phyloP scores from a whole-genome alignment of 2,113 vertebrate genomes.

The Colossoma macropomum region DNA sequence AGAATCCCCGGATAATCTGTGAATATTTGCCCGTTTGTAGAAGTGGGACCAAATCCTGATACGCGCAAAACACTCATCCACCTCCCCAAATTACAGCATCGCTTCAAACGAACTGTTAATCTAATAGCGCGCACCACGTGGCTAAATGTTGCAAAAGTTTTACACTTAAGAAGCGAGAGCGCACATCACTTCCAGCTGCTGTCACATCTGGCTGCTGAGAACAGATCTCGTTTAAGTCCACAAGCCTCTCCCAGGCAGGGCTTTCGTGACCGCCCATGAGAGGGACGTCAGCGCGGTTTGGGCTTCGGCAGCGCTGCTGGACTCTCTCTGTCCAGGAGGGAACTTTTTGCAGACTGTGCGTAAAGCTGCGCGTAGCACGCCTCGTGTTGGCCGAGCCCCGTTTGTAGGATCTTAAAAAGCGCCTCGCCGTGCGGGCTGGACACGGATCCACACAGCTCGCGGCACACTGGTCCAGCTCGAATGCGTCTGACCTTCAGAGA shows the following conservation, averaged over 20 bases:
- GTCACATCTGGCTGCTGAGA: neutral
- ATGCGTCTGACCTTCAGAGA: neutral
- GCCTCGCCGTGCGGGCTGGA: neutral
- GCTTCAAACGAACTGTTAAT: neutral
- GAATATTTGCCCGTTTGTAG: too few relatives aligned
- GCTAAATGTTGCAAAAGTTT: neutral
- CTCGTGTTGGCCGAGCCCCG: neutral
- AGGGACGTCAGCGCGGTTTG: constrained; percentile 44
- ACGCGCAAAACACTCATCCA: too few relatives aligned
- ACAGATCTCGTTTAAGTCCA: neutral
- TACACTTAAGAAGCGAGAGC: neutral
- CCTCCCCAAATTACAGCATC: too few relatives aligned
- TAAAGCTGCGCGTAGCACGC: neutral
- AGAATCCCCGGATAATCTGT: too few relatives aligned
- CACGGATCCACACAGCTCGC: neutral
- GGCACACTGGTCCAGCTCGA: neutral
- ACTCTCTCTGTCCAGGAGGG: constrained; percentile 16
- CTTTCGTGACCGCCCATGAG: constrained; percentile 50
- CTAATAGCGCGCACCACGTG: neutral
- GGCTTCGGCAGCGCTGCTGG: constrained; percentile 15
- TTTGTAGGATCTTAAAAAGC: neutral
- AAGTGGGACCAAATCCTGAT: too few relatives aligned
- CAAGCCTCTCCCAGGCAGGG: neutral
- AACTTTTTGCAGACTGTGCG: constrained; percentile 30
- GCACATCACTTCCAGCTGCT: neutral